phyloP scores from a whole-genome alignment of 2,113 vertebrate species.

The Platanista minor region DNA sequence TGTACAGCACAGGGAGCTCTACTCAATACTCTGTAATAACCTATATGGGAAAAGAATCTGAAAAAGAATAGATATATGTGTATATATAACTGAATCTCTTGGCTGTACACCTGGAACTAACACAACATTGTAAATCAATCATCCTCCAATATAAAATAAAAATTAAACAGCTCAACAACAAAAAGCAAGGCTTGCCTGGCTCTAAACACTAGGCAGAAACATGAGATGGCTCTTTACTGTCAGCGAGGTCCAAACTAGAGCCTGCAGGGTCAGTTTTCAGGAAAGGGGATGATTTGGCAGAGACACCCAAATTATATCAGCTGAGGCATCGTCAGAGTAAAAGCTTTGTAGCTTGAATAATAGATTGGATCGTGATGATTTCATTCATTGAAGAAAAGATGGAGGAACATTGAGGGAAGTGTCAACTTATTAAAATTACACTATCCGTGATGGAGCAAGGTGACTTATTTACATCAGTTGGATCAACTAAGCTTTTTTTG shows the following conservation, averaged over 20 bases:
- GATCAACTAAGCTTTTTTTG: background rate
- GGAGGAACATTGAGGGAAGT: background rate
- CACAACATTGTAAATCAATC: background rate
- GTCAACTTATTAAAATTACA: background rate
- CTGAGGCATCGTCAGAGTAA: background rate
- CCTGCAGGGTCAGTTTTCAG: background rate
- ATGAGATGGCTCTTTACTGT: background rate
- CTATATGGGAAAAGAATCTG: background rate
- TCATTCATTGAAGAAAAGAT: background rate
- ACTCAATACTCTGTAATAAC: background rate
- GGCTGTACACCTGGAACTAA: background rate
- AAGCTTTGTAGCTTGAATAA: background rate
- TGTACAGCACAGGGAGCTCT: background rate
- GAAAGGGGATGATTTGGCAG: background rate
- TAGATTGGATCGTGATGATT: background rate
- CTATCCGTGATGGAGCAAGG: background rate
- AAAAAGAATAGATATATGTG: background rate
- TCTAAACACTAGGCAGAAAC: background rate
- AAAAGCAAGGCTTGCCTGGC: background rate
- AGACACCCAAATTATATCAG: background rate
- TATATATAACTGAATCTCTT: background rate
- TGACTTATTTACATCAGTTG: background rate
- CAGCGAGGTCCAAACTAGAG: background rate
- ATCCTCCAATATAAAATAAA: background rate
- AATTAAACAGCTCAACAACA: background rate